Percentiles rank a stretch among this genome's conserved stretches.
phyloP scores from a whole-genome alignment of 2,113 vertebrate genomes.

The Brienomyrus brachyistius region DNA sequence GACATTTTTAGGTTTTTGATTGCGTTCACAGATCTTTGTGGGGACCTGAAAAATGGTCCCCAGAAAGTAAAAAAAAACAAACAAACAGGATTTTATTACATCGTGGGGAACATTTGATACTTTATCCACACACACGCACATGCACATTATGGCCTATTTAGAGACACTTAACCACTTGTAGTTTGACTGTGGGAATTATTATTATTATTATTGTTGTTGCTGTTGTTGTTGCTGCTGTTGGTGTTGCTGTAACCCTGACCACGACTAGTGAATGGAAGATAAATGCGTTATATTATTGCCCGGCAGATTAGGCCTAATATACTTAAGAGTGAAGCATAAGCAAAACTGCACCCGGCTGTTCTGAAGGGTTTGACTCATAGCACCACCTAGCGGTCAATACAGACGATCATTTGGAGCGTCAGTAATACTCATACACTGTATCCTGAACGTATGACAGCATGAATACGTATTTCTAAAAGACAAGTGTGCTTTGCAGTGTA shows the following conservation, averaged over 20 bases:
- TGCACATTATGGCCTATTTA: too few relatives aligned
- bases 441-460: neutral
- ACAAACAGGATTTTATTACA: too few relatives aligned
- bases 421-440: neutral
- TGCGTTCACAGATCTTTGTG: too few relatives aligned
- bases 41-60: too few relatives aligned
- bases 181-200: neutral
- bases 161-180: too few relatives aligned
- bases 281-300: neutral
- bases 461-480: neutral
- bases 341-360: neutral
- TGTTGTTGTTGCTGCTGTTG: neutral
- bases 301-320: neutral
- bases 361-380: neutral
- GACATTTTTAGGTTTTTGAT: too few relatives aligned
- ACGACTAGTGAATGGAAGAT: neutral
- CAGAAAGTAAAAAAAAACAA: too few relatives aligned
- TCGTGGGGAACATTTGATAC: too few relatives aligned
- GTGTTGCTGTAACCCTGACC: neutral
- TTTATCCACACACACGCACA: too few relatives aligned
- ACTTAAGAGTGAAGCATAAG: neutral
- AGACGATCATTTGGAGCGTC: neutral
- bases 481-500: neutral
- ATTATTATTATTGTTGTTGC: neutral
- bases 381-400: neutral